A percentile compares a stretch with the other conserved stretches of the same genome.
These are phyloP conservation scores for Galerucella calmariensis DNA, from an alignment of 2,888 invertebrate genomes.

Conservation along the genomic window DNA sequence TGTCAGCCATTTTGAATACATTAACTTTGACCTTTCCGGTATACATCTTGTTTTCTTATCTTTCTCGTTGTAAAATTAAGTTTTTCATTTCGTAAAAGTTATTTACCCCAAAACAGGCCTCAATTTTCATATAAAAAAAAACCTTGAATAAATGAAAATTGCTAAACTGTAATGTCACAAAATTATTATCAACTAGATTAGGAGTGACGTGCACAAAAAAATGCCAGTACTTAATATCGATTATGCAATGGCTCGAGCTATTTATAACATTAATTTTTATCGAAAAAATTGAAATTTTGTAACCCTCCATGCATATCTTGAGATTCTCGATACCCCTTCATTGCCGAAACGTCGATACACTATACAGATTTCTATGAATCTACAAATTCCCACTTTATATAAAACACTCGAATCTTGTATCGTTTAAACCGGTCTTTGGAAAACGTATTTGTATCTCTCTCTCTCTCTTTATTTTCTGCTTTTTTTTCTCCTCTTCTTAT, in stretches of 20 bases:
- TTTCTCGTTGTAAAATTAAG: neutral
- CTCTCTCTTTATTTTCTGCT: slow-evolving; percentile 18
- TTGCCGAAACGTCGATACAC: no score
- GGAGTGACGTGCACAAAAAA: no score
- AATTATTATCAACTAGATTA: slow-evolving; percentile 13
- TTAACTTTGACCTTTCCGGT: slow-evolving; percentile 45
- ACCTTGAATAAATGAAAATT: slow-evolving; percentile 20
- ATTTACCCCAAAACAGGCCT: slow-evolving; percentile 4
- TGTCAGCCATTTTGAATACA: slow-evolving; percentile 42
- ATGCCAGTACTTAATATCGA: no score
- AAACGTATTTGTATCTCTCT: slow-evolving; percentile 17
- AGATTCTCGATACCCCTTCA: no score
- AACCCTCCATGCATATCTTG: no score
- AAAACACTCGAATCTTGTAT: slow-evolving; percentile 16
- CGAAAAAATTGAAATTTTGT: no score
- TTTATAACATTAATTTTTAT: no score
- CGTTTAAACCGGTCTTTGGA: slow-evolving; percentile 37
- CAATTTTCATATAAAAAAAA: slow-evolving; percentile 3
- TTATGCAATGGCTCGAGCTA: no score
- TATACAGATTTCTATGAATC: slow-evolving; percentile 5
- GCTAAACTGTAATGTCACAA: slow-evolving; percentile 11
- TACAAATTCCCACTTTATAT: slow-evolving; percentile 2
- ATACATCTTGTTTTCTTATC: slow-evolving; percentile 18
- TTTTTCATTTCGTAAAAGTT: no score
- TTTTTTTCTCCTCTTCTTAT: slow-evolving; percentile 14